Evolutionary conservation across 2,797 vertebrate species (phyloP).

Genomic region (Aplochiton taeniatus): DNA sequence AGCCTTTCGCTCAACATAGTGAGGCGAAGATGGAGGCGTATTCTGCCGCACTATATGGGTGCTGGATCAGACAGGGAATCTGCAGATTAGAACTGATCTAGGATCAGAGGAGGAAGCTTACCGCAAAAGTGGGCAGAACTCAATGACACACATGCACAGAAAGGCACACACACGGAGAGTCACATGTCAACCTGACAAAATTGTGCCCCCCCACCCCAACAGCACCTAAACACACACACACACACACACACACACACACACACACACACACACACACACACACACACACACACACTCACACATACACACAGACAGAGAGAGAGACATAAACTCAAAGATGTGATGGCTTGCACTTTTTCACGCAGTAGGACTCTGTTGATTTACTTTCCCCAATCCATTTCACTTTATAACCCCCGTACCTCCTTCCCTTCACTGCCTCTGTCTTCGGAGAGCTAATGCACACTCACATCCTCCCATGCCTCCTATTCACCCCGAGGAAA

Average conservation of each 20-base stretch:
- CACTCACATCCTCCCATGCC: conserved; percentile 14
- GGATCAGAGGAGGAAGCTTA: no score
- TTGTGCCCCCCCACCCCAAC: no score
- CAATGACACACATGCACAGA: no score
- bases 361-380: conserved; percentile 22
- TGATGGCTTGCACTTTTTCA: conserved; percentile 2
- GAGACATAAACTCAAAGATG: background rate
- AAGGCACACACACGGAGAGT: no score
- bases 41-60: no score
- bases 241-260: conserved; percentile 5
- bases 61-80: no score
- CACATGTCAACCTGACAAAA: no score
- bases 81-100: no score
- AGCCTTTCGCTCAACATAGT: no score
- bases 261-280: conserved; percentile 5
- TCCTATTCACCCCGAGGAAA: conserved; percentile 33
- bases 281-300: background rate
- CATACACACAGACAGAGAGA: conserved; percentile 5
- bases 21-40: no score
- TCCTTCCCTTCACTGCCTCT: background rate
- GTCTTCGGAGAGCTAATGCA: conserved; percentile 8
- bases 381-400: conserved; percentile 13
- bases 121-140: no score
- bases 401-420: background rate
- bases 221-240: conserved; percentile 6